Evolutionary conservation across 2,113 vertebrate species (phyloP).

Genomic region (Eupsittula cactorum): DNA sequence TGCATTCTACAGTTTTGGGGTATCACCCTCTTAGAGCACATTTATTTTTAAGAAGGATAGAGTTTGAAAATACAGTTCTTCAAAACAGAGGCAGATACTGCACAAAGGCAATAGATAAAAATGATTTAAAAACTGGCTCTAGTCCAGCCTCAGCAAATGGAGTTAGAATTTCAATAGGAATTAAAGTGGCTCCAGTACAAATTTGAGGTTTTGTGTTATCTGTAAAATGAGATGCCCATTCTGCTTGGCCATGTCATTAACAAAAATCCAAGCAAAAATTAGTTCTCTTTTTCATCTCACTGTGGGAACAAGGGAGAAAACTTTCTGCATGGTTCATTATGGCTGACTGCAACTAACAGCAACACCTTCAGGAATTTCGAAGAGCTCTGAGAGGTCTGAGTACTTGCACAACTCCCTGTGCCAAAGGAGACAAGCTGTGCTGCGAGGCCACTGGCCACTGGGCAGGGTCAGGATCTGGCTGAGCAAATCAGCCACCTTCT

Average conservation of each 20-base stretch:
- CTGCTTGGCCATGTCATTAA: background rate
- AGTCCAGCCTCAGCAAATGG: background rate
- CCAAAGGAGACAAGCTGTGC: slow-evolving; percentile 23
- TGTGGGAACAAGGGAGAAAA: background rate
- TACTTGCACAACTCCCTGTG: background rate
- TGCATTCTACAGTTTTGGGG: background rate
- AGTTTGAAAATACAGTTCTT: background rate
- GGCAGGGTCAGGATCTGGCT: background rate
- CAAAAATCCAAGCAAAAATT: background rate
- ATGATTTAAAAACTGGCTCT: background rate
- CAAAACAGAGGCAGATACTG: background rate
- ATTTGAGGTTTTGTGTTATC: background rate
- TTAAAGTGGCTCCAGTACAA: background rate
- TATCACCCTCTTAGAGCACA: background rate
- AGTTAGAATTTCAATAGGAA: background rate
- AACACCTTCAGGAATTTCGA: slow-evolving; percentile 34
- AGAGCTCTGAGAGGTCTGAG: slow-evolving; percentile 25
- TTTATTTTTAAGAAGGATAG: background rate
- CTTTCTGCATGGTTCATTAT: background rate
- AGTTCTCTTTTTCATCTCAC: background rate
- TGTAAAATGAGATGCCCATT: background rate
- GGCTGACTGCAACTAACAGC: background rate
- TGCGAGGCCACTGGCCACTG: background rate
- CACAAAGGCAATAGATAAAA: background rate
- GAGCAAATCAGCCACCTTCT: background rate